Evolutionary conservation across 2,888 invertebrate species (phyloP), one percentile per base, ranked within the genome.

Genomic region (Fragum fragum): DNA sequence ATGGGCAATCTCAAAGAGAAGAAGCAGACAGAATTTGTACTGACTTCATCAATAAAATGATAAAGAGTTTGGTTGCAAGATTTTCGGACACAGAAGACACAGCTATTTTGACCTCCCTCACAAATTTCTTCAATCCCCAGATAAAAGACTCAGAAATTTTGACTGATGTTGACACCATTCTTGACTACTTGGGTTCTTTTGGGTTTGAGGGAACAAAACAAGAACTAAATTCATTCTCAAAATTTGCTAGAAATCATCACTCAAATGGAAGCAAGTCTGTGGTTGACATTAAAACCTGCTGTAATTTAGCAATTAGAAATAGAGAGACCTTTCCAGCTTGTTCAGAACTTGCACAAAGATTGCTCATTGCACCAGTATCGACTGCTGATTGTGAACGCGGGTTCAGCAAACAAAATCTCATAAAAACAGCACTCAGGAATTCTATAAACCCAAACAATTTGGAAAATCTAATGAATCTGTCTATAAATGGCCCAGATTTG

Each of bases 301-400:
- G 18, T 57, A 21, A n/a, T n/a, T 32, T 47, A n/a, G 47, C 52
- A 23, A 69, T 52, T 2, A 47, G 47, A 47, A 42, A 69, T 7
- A 52, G 3, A 52, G 69, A 69, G 29, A 26, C n/a, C 23, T 69
- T 52, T 28, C 69, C 69, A 47, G 69, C 29, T 69, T 28, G 23
- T 52, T 23, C 28, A 1, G 69, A 69, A 14, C 7, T 29, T 26
- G 69, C 69, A 18, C 14, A 52, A 23, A 23, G 69, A 16, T 28
- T 47, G 18, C 29, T 69, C n/a, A 18, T 69, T 26, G 29, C 29
- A 2, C 69, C 69, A 14, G 52, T 69, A 1, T 69, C 69, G 14
- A 69, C 69, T 28, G 69, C 29, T 14, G 69, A 68, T 68, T 69
- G 69, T 69, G 69, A 69, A n/a, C 6, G 29, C 1, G 69, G 69